Evolutionary conservation across 2,797 vertebrate species (phyloP), one percentile per base, ranked within the genome.

Genomic region (Lepus oiostolus): DNA sequence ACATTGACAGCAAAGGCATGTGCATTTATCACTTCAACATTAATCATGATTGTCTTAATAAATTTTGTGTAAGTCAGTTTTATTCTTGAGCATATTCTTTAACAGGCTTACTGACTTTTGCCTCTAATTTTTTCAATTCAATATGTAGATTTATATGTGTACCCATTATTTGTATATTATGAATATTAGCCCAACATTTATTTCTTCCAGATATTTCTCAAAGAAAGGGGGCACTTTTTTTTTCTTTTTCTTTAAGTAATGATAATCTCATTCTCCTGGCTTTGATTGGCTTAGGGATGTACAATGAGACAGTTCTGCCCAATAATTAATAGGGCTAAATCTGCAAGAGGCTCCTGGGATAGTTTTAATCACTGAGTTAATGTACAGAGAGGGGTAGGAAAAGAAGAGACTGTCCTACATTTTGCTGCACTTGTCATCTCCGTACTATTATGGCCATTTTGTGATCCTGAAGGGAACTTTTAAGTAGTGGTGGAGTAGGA

Each of bases 41-140:
- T 93, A 95, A 92, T 77, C 32, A 86, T 72, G 14, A 74, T 76
- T 42, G 76, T 77, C 28, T 83, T 62, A 7, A 85, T 60, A 67
- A 95, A 80, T 22, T 70, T 32, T 80, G 3, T 42, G 7, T 76
- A 88, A 71, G 75, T 85, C 28, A 84, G 7, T 52, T 95, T 52
- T 68, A 88, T 54, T 83, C 52, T 92, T 90, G 30, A 83, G 38
- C 50, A 58, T 90, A 92, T 65, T 94, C 58, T 87, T 95, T 54
- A 80, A 21, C 38, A 24, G 68, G 52, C 7, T 88, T 79, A 22
- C 28, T 83, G 28, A 88, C 11, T 71, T 94, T 90, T 68, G 30
- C 13, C 83, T 88, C 65, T 86, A 86, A 92, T 62, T 65, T 70
- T 80, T 63, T 5, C n/a, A 88, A 58, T 4, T 63, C 75, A 79